These are phyloP conservation scores for Crossocerus cetratus DNA, from an alignment of 2,888 invertebrate genomes.

Conservation along the genomic window DNA sequence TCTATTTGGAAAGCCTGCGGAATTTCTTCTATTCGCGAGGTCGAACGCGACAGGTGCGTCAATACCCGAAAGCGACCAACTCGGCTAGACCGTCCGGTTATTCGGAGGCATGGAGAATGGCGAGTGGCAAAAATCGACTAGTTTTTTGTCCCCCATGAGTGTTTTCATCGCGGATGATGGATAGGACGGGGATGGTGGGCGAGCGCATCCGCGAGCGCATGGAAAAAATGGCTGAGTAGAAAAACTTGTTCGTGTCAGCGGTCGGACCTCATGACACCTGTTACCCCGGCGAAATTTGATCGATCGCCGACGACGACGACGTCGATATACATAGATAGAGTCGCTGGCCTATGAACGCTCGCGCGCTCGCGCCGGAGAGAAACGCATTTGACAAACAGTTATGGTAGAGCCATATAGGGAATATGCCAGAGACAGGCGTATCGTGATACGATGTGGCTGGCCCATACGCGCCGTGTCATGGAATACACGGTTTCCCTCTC, in stretches of 20 bases:
- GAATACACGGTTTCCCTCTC: slow-evolving; percentile 74
- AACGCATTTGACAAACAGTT: slow-evolving; percentile 64
- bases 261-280: slow-evolving; percentile 65
- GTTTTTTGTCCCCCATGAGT: slow-evolving; percentile 25
- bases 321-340: too few relatives aligned
- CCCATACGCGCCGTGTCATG: slow-evolving; percentile 48
- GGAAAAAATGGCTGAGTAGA: slow-evolving; percentile 69
- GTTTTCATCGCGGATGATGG: slow-evolving; percentile 52
- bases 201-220: slow-evolving; percentile 37
- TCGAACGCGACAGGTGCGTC: too few relatives aligned
- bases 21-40: too few relatives aligned
- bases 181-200: slow-evolving; percentile 42
- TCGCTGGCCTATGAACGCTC: slow-evolving; percentile 44
- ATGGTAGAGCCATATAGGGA: slow-evolving; percentile 56
- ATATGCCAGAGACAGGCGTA: slow-evolving; percentile 59
- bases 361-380: slow-evolving; percentile 16
- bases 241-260: slow-evolving; percentile 73
- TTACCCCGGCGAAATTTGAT: slow-evolving; percentile 70
- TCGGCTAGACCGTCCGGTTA: not conserved
- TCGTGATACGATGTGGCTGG: slow-evolving; percentile 59
- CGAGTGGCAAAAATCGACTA: not conserved
- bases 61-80: too few relatives aligned
- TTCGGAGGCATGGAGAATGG: not conserved
- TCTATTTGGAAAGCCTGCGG: too few relatives aligned
- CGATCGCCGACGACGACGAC: slow-evolving; percentile 66